Evolutionary conservation across 2,113 vertebrate species (phyloP).

Genomic region (Cephalopholis sonnerati): DNA sequence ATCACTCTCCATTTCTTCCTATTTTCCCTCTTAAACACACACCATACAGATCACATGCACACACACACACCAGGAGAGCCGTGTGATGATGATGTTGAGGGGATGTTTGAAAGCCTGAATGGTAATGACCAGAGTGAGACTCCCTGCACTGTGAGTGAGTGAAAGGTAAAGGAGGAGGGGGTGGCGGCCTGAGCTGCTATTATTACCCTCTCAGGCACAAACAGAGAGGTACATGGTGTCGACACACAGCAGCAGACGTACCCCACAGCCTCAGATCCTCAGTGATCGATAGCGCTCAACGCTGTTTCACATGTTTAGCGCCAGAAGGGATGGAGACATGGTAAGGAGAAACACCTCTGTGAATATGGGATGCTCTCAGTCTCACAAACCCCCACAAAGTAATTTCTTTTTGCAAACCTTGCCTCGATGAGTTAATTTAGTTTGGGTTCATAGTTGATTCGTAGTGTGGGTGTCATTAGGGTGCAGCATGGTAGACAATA

Average conservation of each 20-base stretch:
- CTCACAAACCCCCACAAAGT: constrained; percentile 31
- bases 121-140: constrained; percentile 65
- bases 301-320: constrained; percentile 59
- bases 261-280: constrained; percentile 61
- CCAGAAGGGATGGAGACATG: constrained; percentile 56
- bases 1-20: constrained; percentile 45
- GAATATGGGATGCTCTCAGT: constrained; percentile 47
- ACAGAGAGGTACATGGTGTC: constrained; percentile 53
- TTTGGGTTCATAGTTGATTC: constrained; percentile 3
- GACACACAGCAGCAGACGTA: constrained; percentile 43
- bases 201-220: constrained; percentile 70
- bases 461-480: not conserved
- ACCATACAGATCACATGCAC: constrained; percentile 12
- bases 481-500: constrained; percentile 1
- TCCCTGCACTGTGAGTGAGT: constrained; percentile 17
- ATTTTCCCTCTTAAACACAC: constrained; percentile 40
- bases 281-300: constrained; percentile 72
- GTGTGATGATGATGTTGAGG: constrained; percentile 33
- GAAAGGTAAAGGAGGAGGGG: constrained; percentile 41
- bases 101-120: constrained; percentile 54
- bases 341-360: constrained; percentile 36
- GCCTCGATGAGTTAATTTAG: constrained; percentile 8
- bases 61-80: constrained; percentile 23
- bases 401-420: constrained; percentile 45
- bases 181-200: constrained; percentile 59